Conservation (phyloP, 2,888 invertebrate species). For the Cephus runcator region DNA sequence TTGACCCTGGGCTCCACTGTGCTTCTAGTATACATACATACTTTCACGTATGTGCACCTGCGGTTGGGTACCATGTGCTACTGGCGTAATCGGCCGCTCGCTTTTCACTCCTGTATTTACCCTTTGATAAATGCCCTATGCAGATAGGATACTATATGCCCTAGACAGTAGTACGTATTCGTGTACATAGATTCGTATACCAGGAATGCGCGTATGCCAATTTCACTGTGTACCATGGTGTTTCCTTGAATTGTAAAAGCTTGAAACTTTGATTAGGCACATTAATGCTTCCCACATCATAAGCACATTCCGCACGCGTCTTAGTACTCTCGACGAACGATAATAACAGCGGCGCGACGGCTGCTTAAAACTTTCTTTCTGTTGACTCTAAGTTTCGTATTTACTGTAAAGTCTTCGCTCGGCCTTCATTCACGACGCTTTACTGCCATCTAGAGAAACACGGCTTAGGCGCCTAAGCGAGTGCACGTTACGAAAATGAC, state of each 20-base stretch:
- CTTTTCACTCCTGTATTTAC: constrained; percentile 3
- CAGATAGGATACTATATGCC: background rate
- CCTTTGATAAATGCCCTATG: constrained; percentile 7
- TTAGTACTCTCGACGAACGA: too few species aligned
- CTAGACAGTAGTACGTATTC: too few species aligned
- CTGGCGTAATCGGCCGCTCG: constrained; percentile 2
- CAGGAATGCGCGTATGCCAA: too few species aligned
- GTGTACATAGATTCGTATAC: too few species aligned
- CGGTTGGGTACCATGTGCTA: constrained; percentile 6
- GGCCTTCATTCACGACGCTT: constrained; percentile 7
- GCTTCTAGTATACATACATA: background rate
- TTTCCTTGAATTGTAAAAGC: too few species aligned
- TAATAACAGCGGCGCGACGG: too few species aligned
- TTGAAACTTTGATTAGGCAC: too few species aligned
- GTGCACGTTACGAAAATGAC: too few species aligned
- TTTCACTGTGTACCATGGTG: too few species aligned
- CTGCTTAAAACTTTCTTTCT: constrained; percentile 43
- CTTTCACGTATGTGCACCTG: constrained; percentile 2
- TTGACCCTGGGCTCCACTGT: background rate
- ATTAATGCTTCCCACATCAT: too few species aligned
- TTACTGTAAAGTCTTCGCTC: constrained; percentile 17
- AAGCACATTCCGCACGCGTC: too few species aligned
- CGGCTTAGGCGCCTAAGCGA: background rate
- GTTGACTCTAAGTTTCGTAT: constrained; percentile 35
- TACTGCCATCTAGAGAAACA: constrained; percentile 15